These are phyloP conservation scores for Tragulus kanchil DNA, from an alignment of 2,113 vertebrate genomes.

Conservation along the genomic window DNA sequence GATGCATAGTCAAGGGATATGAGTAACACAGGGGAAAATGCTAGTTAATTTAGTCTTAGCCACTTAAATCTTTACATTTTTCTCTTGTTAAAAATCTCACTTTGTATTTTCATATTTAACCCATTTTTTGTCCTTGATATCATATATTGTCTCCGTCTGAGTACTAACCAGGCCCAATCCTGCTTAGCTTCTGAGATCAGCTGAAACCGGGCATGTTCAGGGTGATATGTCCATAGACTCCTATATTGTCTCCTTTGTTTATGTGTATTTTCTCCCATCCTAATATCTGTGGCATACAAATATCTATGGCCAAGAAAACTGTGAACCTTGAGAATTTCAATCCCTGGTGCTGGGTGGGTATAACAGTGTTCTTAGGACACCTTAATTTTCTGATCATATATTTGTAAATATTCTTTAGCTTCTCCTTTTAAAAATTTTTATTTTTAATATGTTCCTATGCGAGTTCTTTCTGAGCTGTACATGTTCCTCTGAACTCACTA, in stretches of 20 bases:
- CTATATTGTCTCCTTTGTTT: no score
- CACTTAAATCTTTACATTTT: slow-evolving; percentile 22
- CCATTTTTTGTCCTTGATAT: slow-evolving; percentile 25
- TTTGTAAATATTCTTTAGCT: slow-evolving; percentile 17
- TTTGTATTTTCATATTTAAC: slow-evolving; percentile 18
- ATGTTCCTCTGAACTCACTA: background rate
- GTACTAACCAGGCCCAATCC: no score
- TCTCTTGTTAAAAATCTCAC: background rate
- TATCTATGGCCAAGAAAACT: background rate
- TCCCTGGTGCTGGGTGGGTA: background rate
- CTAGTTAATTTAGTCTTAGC: background rate
- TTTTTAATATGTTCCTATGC: background rate
- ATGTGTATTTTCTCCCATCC: background rate
- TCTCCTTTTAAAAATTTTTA: background rate
- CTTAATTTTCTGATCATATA: background rate
- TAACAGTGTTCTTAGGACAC: background rate
- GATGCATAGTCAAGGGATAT: background rate
- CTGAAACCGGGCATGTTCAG: no score
- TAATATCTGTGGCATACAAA: background rate
- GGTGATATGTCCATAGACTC: no score
- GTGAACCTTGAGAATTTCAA: background rate
- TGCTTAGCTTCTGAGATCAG: no score
- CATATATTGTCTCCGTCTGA: slow-evolving; percentile 1
- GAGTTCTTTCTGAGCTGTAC: slow-evolving; percentile 23
- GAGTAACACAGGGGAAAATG: background rate